These are phyloP conservation scores for Phenganax subtilis DNA, from an alignment of 92 coral and sea anemone genomes.

Conservation along the genomic window DNA sequence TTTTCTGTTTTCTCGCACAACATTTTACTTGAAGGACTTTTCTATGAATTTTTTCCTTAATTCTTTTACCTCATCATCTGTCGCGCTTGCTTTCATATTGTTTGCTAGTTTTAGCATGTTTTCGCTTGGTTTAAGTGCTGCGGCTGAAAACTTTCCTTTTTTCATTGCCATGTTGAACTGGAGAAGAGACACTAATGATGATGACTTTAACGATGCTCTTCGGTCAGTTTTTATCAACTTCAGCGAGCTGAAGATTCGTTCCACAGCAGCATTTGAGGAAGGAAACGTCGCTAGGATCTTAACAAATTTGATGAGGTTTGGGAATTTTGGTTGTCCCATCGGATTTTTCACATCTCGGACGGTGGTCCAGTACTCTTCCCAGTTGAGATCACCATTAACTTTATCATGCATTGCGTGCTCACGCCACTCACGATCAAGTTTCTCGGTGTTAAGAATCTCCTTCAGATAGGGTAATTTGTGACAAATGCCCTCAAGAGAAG, in stretches of 20 bases:
- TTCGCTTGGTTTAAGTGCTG: constrained; percentile 13
- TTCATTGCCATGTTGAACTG: constrained; percentile 21
- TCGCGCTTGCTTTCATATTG: constrained; percentile 19
- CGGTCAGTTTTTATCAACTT: constrained; percentile 11
- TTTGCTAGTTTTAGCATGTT: constrained; percentile 12
- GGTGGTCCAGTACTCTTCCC: not conserved
- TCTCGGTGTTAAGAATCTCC: constrained; percentile 9
- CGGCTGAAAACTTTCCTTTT: constrained; percentile 1
- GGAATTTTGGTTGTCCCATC: not conserved
- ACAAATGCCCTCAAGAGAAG: not conserved
- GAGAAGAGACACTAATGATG: constrained; percentile 3
- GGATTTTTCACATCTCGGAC: constrained; percentile 3
- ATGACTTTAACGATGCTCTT: constrained; percentile 10
- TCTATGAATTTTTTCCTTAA: constrained; percentile 8
- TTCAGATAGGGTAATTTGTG: constrained; percentile 3
- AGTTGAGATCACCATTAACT: not conserved
- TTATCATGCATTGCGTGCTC: constrained; percentile 4
- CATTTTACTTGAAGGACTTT: too few species aligned
- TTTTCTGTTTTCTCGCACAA: not conserved
- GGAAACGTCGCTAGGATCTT: not conserved
- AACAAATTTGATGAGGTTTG: constrained; percentile 7
- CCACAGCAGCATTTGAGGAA: constrained; percentile 11
- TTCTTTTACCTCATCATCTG: not conserved
- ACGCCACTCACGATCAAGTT: constrained; percentile 20
- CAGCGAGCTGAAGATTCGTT: constrained; percentile 10